These are phyloP conservation scores for Phrynocephalus vlangalii DNA, from an alignment of 2,797 vertebrate species.

Conservation along the genomic window DNA sequence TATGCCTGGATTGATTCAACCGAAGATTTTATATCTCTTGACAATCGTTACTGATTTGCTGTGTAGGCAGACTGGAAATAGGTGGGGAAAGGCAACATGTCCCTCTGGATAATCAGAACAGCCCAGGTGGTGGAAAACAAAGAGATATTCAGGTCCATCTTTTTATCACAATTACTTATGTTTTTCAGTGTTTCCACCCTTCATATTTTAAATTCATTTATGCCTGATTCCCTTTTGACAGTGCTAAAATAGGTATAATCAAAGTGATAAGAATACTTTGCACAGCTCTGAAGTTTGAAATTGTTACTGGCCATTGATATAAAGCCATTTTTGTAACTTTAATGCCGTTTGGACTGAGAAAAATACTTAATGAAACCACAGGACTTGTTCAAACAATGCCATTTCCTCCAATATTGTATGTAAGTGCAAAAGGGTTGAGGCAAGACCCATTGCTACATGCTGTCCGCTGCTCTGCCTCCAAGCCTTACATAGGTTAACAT, in stretches of 20 bases:
- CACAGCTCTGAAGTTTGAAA: not conserved
- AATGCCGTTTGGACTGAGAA: not conserved
- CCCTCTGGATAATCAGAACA: not conserved
- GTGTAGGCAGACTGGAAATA: not conserved
- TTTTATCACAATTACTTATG: too few species aligned
- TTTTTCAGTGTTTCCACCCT: too few species aligned
- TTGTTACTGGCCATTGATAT: constrained; percentile 2
- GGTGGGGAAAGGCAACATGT: not conserved
- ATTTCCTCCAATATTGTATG: not conserved
- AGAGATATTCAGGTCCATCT: not conserved
- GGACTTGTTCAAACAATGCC: not conserved
- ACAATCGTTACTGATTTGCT: not conserved
- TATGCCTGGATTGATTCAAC: not conserved
- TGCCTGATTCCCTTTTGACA: constrained; percentile 46
- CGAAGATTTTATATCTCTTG: not conserved
- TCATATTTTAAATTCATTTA: constrained; percentile 55
- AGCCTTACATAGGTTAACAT: too few species aligned
- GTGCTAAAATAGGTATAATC: constrained; percentile 42
- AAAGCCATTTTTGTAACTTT: not conserved
- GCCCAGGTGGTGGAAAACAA: not conserved
- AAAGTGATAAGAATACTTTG: not conserved
- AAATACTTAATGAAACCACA: not conserved
- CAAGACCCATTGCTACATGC: not conserved
- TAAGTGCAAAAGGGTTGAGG: not conserved
- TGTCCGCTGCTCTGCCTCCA: not conserved